phyloP scores from a whole-genome alignment of 2,113 vertebrate species.

The Hippolais icterina region DNA sequence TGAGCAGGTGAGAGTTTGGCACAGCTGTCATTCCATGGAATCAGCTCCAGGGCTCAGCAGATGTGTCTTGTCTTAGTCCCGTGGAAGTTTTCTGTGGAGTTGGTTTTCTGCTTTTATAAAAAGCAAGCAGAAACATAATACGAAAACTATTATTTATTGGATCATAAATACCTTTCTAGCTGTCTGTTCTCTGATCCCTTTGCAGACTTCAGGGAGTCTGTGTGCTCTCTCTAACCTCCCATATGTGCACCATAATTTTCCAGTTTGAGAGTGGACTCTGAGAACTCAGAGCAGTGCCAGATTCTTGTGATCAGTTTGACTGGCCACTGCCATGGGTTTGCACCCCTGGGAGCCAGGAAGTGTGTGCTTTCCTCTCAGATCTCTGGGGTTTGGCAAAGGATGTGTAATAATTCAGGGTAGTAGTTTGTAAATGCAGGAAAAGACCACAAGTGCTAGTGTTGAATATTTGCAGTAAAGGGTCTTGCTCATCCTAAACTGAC shows the following conservation, averaged over 20 bases:
- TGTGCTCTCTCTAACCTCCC: background rate
- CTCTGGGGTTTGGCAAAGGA: background rate
- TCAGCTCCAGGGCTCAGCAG: background rate
- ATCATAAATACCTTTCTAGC: background rate
- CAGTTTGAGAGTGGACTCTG: background rate
- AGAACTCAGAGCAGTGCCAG: background rate
- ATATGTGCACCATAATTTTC: background rate
- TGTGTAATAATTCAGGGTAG: background rate
- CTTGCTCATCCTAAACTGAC: background rate
- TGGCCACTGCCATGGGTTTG: background rate
- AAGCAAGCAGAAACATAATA: background rate
- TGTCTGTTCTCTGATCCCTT: background rate
- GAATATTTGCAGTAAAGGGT: background rate
- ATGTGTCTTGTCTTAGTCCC: background rate
- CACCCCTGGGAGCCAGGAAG: background rate
- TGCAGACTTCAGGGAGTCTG: background rate
- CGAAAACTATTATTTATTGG: background rate
- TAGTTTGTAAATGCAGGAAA: background rate
- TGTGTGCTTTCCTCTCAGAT: background rate
- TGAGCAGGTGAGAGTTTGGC: conserved; percentile 10
- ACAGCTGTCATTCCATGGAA: background rate
- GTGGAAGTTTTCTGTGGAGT: background rate
- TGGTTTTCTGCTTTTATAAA: background rate
- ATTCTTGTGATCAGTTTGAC: background rate
- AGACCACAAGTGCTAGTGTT: background rate